Evolutionary conservation across 2,888 invertebrate genomes (phyloP), one percentile per base, ranked within the genome.

Genomic region (Biston stratarius): DNA sequence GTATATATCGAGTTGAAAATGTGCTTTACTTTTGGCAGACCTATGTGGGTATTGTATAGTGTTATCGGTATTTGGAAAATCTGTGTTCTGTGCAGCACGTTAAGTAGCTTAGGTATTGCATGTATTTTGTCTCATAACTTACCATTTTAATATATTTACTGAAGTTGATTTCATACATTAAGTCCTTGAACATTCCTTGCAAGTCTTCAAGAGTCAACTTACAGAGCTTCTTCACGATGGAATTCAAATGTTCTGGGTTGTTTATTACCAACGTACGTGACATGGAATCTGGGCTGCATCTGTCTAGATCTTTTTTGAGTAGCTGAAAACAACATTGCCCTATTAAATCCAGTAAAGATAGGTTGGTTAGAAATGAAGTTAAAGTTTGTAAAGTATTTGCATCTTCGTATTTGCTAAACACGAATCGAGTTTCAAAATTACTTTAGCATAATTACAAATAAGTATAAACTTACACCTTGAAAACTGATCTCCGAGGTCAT

Each of bases 141-240:
- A 95, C 94, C 94, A 95, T 94, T 70, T 87, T 90, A 61, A 95
- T 71, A 75, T 94, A 91, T 77, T 94, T 95, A n/a, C 82, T 87
- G 68, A 94, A 90, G 76, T 95, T 88, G 3, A 95, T 79, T 78
- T 95, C 91, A 59, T 90, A 80, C 48, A 95, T 64, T 6, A 95
- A 67, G 58, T 89, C 90, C 63, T 90, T 86, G 5, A 94, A 71
- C 69, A 95, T 86, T 45, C 81, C 86, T 57, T 94, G 91, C 55
- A 95, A 74, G 5, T 90, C 85, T 3, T 83, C 81, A 40, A 85
- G 79, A 2, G 92, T 82, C 44, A 93, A 76, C 5, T 83, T 79
- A 72, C 95, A 95, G 6, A 95, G 75, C 44, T 85, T 86, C 14
- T 81, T 74, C 0, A 90, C 91, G 6, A 95, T 82, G 6, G 76